A percentile compares a stretch with the other conserved stretches of the same genome.
Conservation (phyloP, 2,113 vertebrate genomes). For the Oenanthe oenanthe region DNA sequence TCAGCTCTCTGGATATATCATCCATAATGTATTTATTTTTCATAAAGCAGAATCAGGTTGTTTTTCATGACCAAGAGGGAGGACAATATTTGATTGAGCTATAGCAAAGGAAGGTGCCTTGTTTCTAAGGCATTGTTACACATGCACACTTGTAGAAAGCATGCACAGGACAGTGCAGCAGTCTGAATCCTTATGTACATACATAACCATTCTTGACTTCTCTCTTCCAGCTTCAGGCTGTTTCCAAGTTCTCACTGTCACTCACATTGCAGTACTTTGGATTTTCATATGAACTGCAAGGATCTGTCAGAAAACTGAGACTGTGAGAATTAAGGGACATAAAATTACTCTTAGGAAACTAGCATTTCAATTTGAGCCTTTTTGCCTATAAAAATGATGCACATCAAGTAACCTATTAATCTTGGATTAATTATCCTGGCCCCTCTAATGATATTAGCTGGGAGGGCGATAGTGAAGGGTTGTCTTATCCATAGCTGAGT, state of each 20-base stretch:
- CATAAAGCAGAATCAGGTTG: background rate
- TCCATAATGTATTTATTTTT: background rate
- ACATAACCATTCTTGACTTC: background rate
- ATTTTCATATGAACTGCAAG: background rate
- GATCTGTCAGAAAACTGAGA: background rate
- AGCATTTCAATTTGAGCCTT: constrained; percentile 2
- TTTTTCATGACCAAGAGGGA: background rate
- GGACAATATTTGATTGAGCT: background rate
- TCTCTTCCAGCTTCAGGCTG: background rate
- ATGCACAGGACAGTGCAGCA: background rate
- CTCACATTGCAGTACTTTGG: background rate
- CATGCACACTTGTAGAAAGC: background rate
- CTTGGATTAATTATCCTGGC: constrained; percentile 30
- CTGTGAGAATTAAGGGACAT: background rate
- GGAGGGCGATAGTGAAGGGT: background rate
- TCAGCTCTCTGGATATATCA: background rate
- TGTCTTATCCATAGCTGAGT: background rate
- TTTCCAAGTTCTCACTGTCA: background rate
- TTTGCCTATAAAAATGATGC: constrained; percentile 38
- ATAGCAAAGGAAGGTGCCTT: background rate
- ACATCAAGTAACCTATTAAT: constrained; percentile 6
- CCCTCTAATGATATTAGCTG: background rate
- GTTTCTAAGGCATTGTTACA: background rate
- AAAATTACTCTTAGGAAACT: background rate
- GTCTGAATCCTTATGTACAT: background rate